phyloP scores from a whole-genome alignment of 2,888 invertebrate species.

The Calameuta filiformis region DNA sequence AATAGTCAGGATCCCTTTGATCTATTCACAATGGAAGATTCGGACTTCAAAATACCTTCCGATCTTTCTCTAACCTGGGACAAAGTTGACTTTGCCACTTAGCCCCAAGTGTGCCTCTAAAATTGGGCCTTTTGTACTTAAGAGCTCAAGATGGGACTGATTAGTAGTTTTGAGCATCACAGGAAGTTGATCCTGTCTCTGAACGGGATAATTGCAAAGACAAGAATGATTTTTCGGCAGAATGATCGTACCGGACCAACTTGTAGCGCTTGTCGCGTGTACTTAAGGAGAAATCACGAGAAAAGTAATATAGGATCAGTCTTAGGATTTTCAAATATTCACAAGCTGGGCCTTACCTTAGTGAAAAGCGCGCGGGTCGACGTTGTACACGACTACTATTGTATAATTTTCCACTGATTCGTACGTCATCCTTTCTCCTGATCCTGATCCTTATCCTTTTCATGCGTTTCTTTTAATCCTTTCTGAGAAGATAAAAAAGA shows the following conservation, averaged over 20 bases:
- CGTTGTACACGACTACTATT: not conserved
- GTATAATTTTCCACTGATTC: not conserved
- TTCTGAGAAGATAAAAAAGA: not conserved
- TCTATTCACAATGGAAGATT: constrained; percentile 75
- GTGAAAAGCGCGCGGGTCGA: not conserved
- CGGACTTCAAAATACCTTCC: constrained; percentile 73
- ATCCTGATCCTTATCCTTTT: not conserved
- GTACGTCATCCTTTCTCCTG: not conserved
- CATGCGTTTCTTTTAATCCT: not conserved
- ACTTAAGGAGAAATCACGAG: not conserved
- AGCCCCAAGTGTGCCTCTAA: constrained; percentile 52
- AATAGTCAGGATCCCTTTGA: constrained; percentile 77
- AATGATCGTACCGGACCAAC: not conserved
- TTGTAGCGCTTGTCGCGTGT: not conserved
- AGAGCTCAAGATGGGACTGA: constrained; percentile 10
- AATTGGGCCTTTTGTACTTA: constrained; percentile 56
- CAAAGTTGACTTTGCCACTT: constrained; percentile 79
- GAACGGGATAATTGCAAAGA: not conserved
- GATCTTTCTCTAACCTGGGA: constrained; percentile 81
- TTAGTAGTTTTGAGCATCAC: not conserved
- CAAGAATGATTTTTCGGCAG: not conserved
- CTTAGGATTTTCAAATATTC: not conserved
- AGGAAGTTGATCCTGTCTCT: not conserved
- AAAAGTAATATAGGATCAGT: not conserved
- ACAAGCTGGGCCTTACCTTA: not conserved